Conservation (phyloP, 2,888 invertebrate genomes). For the Brachyptera risi region DNA sequence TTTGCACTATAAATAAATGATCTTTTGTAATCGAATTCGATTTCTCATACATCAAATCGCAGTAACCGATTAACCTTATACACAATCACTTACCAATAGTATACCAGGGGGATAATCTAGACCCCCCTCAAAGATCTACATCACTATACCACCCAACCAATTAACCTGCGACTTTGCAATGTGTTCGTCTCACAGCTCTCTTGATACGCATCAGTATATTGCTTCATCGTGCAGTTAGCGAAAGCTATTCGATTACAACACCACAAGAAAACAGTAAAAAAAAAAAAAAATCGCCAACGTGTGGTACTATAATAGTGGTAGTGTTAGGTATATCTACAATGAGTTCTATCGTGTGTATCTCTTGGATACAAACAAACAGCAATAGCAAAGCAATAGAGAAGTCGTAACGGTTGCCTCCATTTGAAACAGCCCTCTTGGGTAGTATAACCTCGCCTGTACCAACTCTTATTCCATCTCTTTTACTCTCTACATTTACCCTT, state of each 20-base stretch:
- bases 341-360: neutral
- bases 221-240: conserved; percentile 28
- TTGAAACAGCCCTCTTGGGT: conserved; percentile 55
- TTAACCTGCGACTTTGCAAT: neutral
- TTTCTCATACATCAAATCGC: too few relatives aligned
- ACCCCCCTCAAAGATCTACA: too few relatives aligned
- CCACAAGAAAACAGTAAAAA: conserved; percentile 41
- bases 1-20: too few relatives aligned
- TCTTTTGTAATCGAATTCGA: too few relatives aligned
- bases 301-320: too few relatives aligned
- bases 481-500: conserved; percentile 42
- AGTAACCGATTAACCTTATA: too few relatives aligned
- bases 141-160: neutral
- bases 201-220: neutral
- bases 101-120: too few relatives aligned
- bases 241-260: conserved; percentile 43
- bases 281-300: conserved; percentile 26
- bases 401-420: conserved; percentile 58
- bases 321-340: too few relatives aligned
- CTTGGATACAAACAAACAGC: conserved; percentile 23
- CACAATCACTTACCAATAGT: too few relatives aligned
- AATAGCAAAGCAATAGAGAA: conserved; percentile 55
- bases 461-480: conserved; percentile 34
- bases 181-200: neutral
- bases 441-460: conserved; percentile 46